Base-by-base conservation (phyloP, 2,113 vertebrate species). In the Hiodon alosoides region DNA sequence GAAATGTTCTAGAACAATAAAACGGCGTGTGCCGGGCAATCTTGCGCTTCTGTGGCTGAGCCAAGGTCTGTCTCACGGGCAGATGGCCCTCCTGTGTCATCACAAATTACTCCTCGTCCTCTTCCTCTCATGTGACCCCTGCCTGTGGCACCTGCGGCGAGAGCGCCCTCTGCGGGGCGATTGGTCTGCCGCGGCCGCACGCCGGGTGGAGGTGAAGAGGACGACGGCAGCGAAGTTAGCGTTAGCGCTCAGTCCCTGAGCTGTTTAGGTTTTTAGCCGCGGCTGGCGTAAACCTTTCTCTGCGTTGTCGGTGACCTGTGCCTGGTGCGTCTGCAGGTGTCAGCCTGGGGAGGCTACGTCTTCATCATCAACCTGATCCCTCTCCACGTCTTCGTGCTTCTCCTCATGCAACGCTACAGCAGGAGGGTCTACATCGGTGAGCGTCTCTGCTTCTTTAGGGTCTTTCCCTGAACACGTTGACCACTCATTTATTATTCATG, bases 361-460 rank as follows among this genome's bases (percentile, higher is more conserved):
- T 98, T 98, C 79, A 98, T 98, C 81, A 98, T 98, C 93, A 99
- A 98, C 88, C 93, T 99, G 84, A 99, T 99, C 85, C 97, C 97
- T 31, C 92, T 99, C 81, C 97, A 99, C 79, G 97, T 99, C 70
- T 98, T 98, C 87, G 97, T 94, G 75, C 90, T 98, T 77, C 86
- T 99, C 77, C 90, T 98, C 82, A 98, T 99, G 97, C 97, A 99
- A 85, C 94, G 97, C 76, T 98, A 95, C 86, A 99, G 97, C 93
- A 92, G 90, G 76, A 93, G 97, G 87, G 93, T 99, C 80, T 99
- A 99, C 83, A 98, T 99, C 5, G 97, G 97, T 99, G 85, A 95
- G 95, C 80, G 55, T 67, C 31, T 13, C 7, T 17, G 59, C 31
- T 17, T 68, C 17, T 65, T 7, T 31, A 46, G 4, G 5, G 1